These are phyloP conservation scores for Acomys russatus DNA, from an alignment of 2,797 vertebrate species.

Conservation along the genomic window DNA sequence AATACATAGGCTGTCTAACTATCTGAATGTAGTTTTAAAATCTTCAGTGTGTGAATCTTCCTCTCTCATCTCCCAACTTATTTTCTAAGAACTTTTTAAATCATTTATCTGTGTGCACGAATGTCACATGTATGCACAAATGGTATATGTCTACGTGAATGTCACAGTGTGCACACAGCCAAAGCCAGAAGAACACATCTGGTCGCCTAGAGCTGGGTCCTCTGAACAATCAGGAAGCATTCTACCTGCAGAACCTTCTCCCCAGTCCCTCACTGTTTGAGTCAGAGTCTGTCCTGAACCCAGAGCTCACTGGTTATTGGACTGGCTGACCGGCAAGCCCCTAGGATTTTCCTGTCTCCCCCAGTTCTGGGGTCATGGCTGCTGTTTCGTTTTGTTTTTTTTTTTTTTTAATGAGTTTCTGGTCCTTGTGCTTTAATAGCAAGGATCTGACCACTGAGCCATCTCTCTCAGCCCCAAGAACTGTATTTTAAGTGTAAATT, in stretches of 20 bases:
- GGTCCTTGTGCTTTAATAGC: background rate
- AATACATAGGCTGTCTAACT: constrained; percentile 1
- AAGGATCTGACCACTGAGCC: background rate
- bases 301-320: background rate
- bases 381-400: background rate
- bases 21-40: background rate
- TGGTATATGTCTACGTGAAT: background rate
- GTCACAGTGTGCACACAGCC: too few relatives aligned
- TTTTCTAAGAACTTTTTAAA: background rate
- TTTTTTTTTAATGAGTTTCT: background rate
- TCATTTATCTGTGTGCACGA: background rate
- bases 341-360: background rate
- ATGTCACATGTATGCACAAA: background rate
- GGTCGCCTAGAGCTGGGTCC: background rate
- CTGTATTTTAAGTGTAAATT: background rate
- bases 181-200: background rate
- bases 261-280: background rate
- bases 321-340: background rate
- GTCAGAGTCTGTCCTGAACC: background rate
- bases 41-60: background rate
- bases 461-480: background rate
- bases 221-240: background rate
- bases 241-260: background rate
- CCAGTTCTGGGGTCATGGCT: background rate
- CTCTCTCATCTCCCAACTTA: background rate